A percentile compares a stretch with the other conserved stretches of the same genome.
phyloP scores from a whole-genome alignment of 2,113 vertebrate species.

The Tiliqua scincoides region DNA sequence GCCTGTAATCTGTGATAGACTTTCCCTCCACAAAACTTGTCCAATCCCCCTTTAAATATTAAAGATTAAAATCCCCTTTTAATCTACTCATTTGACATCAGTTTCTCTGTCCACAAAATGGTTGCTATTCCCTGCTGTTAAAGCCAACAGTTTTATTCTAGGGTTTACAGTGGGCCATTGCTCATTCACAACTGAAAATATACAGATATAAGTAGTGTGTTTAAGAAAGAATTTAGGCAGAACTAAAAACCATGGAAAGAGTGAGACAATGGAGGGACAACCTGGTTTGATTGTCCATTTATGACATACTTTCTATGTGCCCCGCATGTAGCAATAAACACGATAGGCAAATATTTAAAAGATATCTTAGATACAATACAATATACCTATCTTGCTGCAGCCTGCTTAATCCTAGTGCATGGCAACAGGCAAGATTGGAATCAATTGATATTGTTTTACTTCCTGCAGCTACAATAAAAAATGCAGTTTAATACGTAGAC shows the following conservation, averaged over 20 bases:
- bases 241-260: too few relatives aligned
- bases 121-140: neutral
- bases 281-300: neutral
- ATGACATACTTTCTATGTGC: neutral
- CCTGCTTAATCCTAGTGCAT: neutral
- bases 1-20: too few relatives aligned
- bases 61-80: too few relatives aligned
- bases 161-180: neutral
- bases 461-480: neutral
- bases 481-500: neutral
- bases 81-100: neutral
- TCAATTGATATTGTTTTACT: neutral
- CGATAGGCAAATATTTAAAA: neutral
- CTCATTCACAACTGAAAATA: neutral
- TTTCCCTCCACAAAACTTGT: too few relatives aligned
- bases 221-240: neutral
- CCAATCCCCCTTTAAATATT: too few relatives aligned
- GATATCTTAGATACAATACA: too few relatives aligned
- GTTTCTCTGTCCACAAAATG: neutral
- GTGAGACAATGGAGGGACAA: neutral
- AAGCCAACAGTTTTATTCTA: neutral
- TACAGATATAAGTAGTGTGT: neutral
- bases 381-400: too few relatives aligned
- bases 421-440: neutral
- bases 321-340: neutral